These are phyloP conservation scores for Drosophila silvestris DNA, from an alignment of 2,888 invertebrate species.

Conservation along the genomic window DNA sequence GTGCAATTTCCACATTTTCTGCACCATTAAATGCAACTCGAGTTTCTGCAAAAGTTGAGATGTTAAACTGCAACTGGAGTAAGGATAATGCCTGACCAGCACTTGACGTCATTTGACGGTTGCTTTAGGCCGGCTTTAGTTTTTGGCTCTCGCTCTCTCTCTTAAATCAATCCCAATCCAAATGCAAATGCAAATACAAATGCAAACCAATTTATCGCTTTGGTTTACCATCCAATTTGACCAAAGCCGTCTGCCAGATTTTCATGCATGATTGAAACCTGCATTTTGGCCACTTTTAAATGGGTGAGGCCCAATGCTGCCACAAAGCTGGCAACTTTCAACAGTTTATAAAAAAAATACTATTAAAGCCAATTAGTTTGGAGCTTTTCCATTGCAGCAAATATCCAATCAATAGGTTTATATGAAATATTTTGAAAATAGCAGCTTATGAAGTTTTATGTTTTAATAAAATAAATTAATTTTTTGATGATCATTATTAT, in stretches of 20 bases:
- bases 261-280: constrained; percentile 41
- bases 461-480: not conserved
- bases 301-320: constrained; percentile 1
- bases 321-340: constrained; percentile 1
- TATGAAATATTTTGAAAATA: not conserved
- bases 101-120: not conserved
- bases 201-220: constrained; percentile 42
- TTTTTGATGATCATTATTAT: not conserved
- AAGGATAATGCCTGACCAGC: not conserved
- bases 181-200: constrained; percentile 22
- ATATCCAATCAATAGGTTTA: not conserved
- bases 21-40: constrained; percentile 60
- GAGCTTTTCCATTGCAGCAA: not conserved
- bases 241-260: constrained; percentile 42
- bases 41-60: constrained; percentile 24
- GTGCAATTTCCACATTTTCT: constrained; percentile 56
- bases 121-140: constrained; percentile 1
- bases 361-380: not conserved
- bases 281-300: constrained; percentile 33
- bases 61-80: constrained; percentile 14
- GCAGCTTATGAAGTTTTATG: not conserved
- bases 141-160: not conserved
- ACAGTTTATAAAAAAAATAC: not conserved
- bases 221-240: constrained; percentile 55
- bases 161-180: constrained; percentile 21